Evolutionary conservation across 1,140 invertebrate genomes (phyloP), one percentile per base, ranked within the genome.

Genomic region (Drepana arcuata): DNA sequence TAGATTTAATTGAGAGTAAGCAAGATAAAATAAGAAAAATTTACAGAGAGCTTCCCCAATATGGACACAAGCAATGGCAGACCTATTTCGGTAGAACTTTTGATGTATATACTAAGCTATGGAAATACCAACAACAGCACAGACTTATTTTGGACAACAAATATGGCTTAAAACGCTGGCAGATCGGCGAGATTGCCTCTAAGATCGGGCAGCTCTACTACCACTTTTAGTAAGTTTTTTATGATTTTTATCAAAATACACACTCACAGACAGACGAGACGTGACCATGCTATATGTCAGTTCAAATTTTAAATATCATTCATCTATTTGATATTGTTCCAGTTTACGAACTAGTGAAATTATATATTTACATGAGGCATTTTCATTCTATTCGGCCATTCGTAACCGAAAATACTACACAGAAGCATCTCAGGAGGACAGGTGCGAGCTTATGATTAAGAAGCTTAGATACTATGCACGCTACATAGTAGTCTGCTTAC

Each of bases 121-220:
- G 97, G 97, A 98, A 98, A 80, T 99, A 96, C 83, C 97, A 99
- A 80, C 96, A 98, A 75, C 95, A 98, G 80, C 95, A 99, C 84
- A 90, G 96, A 81, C 91, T 88, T 78, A 88, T 97, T 48, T 84
- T 99, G 35, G 96, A 98, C 81, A 90, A 89, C 46, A 97, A 97
- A 83, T 99, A 98, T 84, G 95, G 95, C 11, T 83, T 99, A 47
- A 99, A 99, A 64, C 84, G 97, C 50, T 99, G 96, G 96, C 97
- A 99, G 85, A 99, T 99, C 59, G 97, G 97, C 31, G 97, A 99
- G 85, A 97, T 99, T 46, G 97, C 97, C 7, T 98, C 95, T 7
- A 99, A 99, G 87, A 99, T 99, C 77, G 97, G 96, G 45, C 97
- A 99, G 84, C 90, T 99, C 11, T 99, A 99, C 84, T 99, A 99